phyloP scores from a whole-genome alignment of 1,140 invertebrate genomes.

The Zaprionus davidi region DNA sequence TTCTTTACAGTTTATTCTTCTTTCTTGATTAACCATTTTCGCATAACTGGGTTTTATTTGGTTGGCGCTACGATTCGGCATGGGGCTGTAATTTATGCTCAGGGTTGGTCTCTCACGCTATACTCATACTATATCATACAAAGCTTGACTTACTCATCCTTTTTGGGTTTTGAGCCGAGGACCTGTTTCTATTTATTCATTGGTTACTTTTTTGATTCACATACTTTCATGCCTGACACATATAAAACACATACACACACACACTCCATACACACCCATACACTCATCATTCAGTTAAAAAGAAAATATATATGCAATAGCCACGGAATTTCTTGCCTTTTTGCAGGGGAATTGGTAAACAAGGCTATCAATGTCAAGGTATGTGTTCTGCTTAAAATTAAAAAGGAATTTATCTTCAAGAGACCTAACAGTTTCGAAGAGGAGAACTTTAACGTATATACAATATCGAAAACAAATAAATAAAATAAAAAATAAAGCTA shows the following conservation, averaged over 20 bases:
- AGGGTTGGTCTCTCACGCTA: slow-evolving; percentile 43
- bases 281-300: slow-evolving; percentile 61
- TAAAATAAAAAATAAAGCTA: slow-evolving; percentile 23
- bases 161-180: slow-evolving; percentile 46
- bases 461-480: slow-evolving; percentile 28
- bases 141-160: slow-evolving; percentile 50
- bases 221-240: slow-evolving; percentile 32
- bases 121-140: background rate
- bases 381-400: slow-evolving; percentile 85
- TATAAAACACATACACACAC: slow-evolving; percentile 18
- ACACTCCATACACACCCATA: slow-evolving; percentile 26
- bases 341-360: slow-evolving; percentile 97
- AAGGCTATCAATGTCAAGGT: slow-evolving; percentile 99
- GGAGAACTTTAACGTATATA: slow-evolving; percentile 31
- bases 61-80: slow-evolving; percentile 4
- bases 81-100: slow-evolving; percentile 27
- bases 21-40: slow-evolving; percentile 39
- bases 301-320: slow-evolving; percentile 82
- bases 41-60: slow-evolving; percentile 31
- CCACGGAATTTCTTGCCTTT: slow-evolving; percentile 87
- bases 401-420: slow-evolving; percentile 53
- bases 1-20: slow-evolving; percentile 34
- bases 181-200: slow-evolving; percentile 34
- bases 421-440: slow-evolving; percentile 25
- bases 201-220: slow-evolving; percentile 19